Conservation (phyloP, 2,888 invertebrate genomes). For the Microctonus brassicae region DNA sequence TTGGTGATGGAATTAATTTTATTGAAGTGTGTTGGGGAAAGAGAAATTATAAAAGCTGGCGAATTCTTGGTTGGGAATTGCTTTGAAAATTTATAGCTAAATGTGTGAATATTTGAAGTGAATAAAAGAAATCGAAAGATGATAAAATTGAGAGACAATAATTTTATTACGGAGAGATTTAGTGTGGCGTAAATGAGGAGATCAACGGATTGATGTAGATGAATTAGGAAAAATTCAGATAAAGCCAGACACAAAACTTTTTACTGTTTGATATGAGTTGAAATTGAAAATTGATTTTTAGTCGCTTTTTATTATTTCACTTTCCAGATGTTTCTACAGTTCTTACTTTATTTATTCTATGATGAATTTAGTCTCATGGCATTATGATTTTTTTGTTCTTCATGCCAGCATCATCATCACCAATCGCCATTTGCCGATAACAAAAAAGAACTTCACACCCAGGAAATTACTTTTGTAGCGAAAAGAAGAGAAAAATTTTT, state of each 20-base stretch:
- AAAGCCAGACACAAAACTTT: not conserved
- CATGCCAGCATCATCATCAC: not conserved
- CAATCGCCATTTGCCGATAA: not conserved
- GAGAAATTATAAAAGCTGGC: not conserved
- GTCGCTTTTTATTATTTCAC: not conserved
- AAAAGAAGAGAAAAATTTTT: not conserved
- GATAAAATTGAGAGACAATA: not conserved
- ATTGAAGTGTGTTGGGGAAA: not conserved
- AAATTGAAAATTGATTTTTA: not conserved
- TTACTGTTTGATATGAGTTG: not conserved
- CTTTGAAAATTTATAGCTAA: not conserved
- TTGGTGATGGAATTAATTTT: not conserved
- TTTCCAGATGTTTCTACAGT: no score
- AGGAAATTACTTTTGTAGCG: not conserved
- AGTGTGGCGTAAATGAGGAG: not conserved
- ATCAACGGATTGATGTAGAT: not conserved
- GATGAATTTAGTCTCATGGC: not conserved
- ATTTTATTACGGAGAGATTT: not conserved
- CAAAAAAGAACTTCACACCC: not conserved
- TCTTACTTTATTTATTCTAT: no score
- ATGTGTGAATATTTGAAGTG: not conserved
- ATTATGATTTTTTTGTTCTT: not conserved
- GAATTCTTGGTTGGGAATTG: not conserved
- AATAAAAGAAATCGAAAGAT: not conserved
- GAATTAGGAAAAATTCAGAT: not conserved